These are phyloP conservation scores for Drosophila novamexicana DNA, from an alignment of 1,140 invertebrate genomes.

Conservation along the genomic window DNA sequence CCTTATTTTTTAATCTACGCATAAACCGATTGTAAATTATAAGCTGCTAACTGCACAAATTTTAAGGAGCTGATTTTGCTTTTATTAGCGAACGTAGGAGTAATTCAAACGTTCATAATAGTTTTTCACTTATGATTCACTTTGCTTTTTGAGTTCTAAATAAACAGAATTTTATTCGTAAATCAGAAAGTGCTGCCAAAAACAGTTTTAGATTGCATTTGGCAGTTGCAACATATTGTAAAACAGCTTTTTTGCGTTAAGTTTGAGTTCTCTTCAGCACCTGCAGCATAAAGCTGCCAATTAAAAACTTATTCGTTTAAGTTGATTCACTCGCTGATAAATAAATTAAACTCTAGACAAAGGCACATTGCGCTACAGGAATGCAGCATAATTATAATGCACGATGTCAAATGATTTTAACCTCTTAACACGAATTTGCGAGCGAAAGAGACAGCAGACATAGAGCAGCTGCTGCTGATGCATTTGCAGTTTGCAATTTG, in stretches of 20 bases:
- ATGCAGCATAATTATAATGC: constrained; percentile 66
- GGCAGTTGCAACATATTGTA: background rate
- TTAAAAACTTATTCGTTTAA: constrained; percentile 25
- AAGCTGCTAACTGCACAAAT: background rate
- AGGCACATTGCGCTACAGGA: constrained; percentile 27
- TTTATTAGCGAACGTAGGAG: too few species aligned
- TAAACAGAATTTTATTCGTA: too few species aligned
- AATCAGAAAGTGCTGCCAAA: too few species aligned
- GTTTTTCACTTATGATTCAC: background rate
- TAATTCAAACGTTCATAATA: too few species aligned
- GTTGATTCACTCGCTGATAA: constrained; percentile 52
- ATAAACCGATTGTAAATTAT: background rate
- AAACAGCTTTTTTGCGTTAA: background rate
- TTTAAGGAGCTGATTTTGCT: background rate
- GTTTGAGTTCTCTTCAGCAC: background rate
- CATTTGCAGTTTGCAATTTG: constrained; percentile 52
- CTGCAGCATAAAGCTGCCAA: constrained; percentile 10
- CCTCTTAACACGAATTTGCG: constrained; percentile 62
- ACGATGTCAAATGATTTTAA: constrained; percentile 73
- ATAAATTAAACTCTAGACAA: constrained; percentile 57
- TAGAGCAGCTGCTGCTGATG: constrained; percentile 20
- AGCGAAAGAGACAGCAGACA: constrained; percentile 2
- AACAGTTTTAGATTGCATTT: background rate
- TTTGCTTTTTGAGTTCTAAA: too few species aligned
- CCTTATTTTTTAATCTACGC: too few species aligned